Evolutionary conservation across 2,797 vertebrate species (phyloP), one percentile per base, ranked within the genome.

Genomic region (Ispidina picta): DNA sequence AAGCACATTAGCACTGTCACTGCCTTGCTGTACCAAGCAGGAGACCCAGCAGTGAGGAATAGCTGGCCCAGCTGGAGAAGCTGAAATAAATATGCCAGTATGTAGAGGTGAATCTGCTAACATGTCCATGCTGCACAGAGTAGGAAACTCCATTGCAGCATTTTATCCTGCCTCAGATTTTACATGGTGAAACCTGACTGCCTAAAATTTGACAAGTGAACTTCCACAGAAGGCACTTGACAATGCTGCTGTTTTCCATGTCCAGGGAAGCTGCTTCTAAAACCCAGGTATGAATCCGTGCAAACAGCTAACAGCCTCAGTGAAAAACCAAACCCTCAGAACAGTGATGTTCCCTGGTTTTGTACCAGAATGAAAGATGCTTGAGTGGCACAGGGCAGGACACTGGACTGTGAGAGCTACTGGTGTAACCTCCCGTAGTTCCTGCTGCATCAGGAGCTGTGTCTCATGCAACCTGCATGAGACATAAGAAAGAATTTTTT

Each of bases 391-490:
- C 0, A 2, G 10, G 20, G 31, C 52, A 84, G 55, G 83, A 75
- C 1, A 3, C 25, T 37, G 60, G 35, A n/a, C 43, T 65, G 49
- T 6, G 5, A 29, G 66, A 79, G 51, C 51, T 29, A 19, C 46
- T 14, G 37, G 25, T 33, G 28, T 22, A 54, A n/a, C 18, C 26
- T 28, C 3, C 1, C 0, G 0, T 2, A 54, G 74, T 52, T n/a
- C 14, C n/a, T 12, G 21, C 44, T 31, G 41, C 46, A 19, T 11
- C 1, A 5, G 48, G 37, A 86, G 43, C 52, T 49, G 48, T 3
- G 0, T 14, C 59, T 66, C 51, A 75, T 44, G 59, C 59, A 28
- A 11, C 28, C 25, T n/a, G n/a, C n/a, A n/a, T n/a, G n/a, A n/a
- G n/a, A n/a, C n/a, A n/a, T n/a, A n/a, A n/a, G n/a, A n/a, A n/a